These are phyloP conservation scores for Sakesphorus luctuosus DNA, from an alignment of 2,113 vertebrate genomes.

Conservation along the genomic window DNA sequence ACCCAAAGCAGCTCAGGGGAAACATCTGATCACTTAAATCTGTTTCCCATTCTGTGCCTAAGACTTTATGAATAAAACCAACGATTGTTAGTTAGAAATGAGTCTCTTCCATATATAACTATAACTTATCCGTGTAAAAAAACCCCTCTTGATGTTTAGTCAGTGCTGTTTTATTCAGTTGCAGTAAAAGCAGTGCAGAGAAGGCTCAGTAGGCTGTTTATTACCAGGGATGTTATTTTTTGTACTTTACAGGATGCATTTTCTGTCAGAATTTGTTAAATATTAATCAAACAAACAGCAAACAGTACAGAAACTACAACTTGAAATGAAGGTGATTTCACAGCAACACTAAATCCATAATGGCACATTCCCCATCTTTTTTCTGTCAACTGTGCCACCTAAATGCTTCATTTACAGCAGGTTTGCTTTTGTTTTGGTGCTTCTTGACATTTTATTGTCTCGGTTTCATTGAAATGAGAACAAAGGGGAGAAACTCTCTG, in stretches of 20 bases:
- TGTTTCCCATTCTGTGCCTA: conserved; percentile 9
- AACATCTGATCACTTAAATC: conserved; percentile 25
- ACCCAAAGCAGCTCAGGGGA: background rate
- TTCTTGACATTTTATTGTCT: conserved; percentile 61
- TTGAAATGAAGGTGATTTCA: conserved; percentile 57
- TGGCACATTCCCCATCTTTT: conserved; percentile 7
- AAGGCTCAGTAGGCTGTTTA: conserved; percentile 12
- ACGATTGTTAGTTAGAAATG: background rate
- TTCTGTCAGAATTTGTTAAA: conserved; percentile 68
- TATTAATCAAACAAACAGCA: conserved; percentile 70
- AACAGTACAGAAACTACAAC: conserved; percentile 54
- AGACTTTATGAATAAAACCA: conserved; percentile 10
- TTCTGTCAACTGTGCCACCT: conserved; percentile 58
- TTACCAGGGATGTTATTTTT: conserved; percentile 38
- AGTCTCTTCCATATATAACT: background rate
- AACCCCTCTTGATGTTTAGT: background rate
- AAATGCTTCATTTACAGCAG: conserved; percentile 64
- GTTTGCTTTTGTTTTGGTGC: conserved; percentile 64
- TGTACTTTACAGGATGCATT: conserved; percentile 54
- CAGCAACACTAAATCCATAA: conserved; percentile 46
- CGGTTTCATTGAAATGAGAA: conserved; percentile 34
- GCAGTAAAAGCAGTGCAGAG: background rate
- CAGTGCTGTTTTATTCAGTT: conserved; percentile 14
- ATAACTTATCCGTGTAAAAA: background rate
- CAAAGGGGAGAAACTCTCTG: conserved; percentile 40